Conservation (phyloP, 1,140 invertebrate species). For the Aphelenchoides fujianensis region DNA sequence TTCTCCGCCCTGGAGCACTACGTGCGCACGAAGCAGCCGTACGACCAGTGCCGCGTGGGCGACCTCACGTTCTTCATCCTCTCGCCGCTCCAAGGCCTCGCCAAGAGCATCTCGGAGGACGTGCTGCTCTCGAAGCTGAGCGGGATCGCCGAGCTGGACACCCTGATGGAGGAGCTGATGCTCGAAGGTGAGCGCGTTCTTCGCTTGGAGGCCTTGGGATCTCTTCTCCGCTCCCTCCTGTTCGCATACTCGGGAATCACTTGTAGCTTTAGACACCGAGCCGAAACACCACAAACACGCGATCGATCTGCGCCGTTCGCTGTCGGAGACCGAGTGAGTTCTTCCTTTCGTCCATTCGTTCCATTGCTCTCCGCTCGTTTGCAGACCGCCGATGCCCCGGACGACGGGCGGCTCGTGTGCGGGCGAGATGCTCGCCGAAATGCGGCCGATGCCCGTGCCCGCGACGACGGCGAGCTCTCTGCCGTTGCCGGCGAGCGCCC, state of each 20-base stretch:
- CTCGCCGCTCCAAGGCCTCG: conserved; percentile 53
- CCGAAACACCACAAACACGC: conserved; percentile 5
- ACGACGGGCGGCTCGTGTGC: not conserved
- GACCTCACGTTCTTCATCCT: conserved; percentile 61
- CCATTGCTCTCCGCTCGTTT: not conserved
- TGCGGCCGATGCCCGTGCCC: not conserved
- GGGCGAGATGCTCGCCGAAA: not conserved
- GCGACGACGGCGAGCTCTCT: not conserved
- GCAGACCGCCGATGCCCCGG: not conserved
- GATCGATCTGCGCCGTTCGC: conserved; percentile 7
- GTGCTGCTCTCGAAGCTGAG: conserved; percentile 58
- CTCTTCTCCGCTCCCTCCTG: not conserved
- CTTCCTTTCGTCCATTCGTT: not conserved
- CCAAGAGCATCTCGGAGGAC: conserved; percentile 59
- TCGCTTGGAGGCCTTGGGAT: not conserved
- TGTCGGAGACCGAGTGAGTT: conserved; percentile 13
- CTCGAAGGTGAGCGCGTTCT: conserved; percentile 42
- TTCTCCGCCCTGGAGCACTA: conserved; percentile 53
- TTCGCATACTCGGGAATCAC: not conserved
- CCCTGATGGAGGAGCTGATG: conserved; percentile 60
- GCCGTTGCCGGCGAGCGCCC: not conserved
- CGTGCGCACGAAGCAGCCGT: conserved; percentile 32
- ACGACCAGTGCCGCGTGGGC: conserved; percentile 49
- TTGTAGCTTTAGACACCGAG: conserved; percentile 14
- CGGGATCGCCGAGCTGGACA: conserved; percentile 56